Evolutionary conservation across 2,113 vertebrate genomes (phyloP).

Genomic region (Cyanoderma ruficeps): DNA sequence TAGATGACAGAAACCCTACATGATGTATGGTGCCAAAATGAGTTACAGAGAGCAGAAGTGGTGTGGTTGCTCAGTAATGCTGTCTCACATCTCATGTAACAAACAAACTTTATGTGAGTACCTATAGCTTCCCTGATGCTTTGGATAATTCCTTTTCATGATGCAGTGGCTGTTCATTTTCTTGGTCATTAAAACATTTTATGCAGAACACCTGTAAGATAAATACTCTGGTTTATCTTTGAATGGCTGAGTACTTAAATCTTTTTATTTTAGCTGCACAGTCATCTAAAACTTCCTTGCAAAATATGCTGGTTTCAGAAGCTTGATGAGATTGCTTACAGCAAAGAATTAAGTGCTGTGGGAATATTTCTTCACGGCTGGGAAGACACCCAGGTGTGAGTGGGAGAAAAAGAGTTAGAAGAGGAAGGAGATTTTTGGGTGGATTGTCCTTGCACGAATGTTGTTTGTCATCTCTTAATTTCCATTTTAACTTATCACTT

Average conservation of each 20-base stretch:
- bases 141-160: not conserved
- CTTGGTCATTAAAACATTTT: not conserved
- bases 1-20: not conserved
- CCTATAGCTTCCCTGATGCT: not conserved
- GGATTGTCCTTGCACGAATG: not conserved
- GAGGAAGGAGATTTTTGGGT: not conserved
- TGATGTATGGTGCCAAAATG: not conserved
- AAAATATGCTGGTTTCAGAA: not conserved
- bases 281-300: not conserved
- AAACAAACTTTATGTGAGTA: not conserved
- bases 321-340: not conserved
- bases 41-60: not conserved
- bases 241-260: not conserved
- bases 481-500: not conserved
- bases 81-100: not conserved
- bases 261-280: not conserved
- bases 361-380: not conserved
- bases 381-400: not conserved
- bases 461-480: not conserved
- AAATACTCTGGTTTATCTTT: not conserved
- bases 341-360: not conserved
- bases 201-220: not conserved
- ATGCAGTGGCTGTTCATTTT: not conserved
- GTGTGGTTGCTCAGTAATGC: not conserved
- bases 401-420: not conserved